Evolutionary conservation across 2,888 invertebrate species (phyloP).

Genomic region (Eupelmus urozonus): DNA sequence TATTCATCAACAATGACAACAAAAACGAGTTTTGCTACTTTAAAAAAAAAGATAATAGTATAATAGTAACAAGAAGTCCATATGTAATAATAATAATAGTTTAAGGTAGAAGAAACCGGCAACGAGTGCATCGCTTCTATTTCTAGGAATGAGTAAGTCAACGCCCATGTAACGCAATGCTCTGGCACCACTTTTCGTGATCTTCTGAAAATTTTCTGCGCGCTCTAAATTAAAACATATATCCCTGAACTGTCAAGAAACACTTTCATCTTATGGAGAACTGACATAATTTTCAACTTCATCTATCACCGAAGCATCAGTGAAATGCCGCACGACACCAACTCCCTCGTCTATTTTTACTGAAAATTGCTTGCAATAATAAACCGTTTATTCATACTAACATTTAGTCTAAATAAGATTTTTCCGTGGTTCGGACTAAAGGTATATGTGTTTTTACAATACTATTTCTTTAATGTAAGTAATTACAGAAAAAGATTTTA

Average conservation of each 20-base stretch:
- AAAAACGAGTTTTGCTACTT: too few relatives aligned
- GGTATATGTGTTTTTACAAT: too few relatives aligned
- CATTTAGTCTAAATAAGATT: too few relatives aligned
- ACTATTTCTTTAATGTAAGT: too few relatives aligned
- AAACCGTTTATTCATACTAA: neutral
- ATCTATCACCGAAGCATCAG: neutral
- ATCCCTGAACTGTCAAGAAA: slow-evolving; percentile 47
- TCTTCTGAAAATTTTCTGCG: slow-evolving; percentile 52
- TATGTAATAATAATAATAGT: too few relatives aligned
- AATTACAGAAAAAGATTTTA: too few relatives aligned
- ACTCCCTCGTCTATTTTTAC: neutral
- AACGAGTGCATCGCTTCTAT: slow-evolving; percentile 73
- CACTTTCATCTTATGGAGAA: slow-evolving; percentile 29
- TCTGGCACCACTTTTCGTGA: slow-evolving; percentile 64
- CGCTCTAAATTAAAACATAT: slow-evolving; percentile 54
- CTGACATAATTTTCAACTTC: slow-evolving; percentile 27
- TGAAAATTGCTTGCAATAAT: neutral
- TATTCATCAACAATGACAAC: too few relatives aligned
- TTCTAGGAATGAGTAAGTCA: slow-evolving; percentile 75
- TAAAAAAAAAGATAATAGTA: too few relatives aligned
- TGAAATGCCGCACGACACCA: neutral
- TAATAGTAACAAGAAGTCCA: too few relatives aligned
- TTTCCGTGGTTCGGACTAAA: too few relatives aligned
- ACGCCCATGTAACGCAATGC: slow-evolving; percentile 69
- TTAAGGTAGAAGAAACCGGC: slow-evolving; percentile 43